A percentile compares a stretch with the other conserved stretches of the same genome.
phyloP scores from a whole-genome alignment of 2,888 invertebrate species.

The Synergus japonicus region DNA sequence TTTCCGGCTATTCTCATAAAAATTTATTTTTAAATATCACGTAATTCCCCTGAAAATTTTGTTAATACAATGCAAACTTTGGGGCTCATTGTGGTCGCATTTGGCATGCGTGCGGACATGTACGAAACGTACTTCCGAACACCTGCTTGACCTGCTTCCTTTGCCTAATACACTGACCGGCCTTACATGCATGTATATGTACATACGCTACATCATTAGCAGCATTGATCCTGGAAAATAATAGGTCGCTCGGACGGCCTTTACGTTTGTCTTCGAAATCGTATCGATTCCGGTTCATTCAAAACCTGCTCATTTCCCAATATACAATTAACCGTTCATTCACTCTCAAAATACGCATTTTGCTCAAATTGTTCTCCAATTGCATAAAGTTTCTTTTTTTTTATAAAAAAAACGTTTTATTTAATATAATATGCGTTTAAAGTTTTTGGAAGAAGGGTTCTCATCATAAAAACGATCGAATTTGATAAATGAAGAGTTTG shows the following conservation, averaged over 20 bases:
- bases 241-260: conserved; percentile 37
- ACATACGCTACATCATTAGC: conserved; percentile 43
- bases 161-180: conserved; percentile 17
- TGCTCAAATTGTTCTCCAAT: not conserved
- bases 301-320: conserved; percentile 1
- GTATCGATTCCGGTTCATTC: conserved; percentile 28
- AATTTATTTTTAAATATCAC: not conserved
- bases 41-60: not conserved
- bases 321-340: conserved; percentile 6
- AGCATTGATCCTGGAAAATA: conserved; percentile 48
- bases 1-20: not conserved
- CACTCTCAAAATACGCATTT: not conserved
- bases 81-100: conserved; percentile 22
- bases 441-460: too few relatives aligned
- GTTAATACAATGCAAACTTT: conserved; percentile 17
- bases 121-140: conserved; percentile 47
- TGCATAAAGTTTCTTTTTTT: too few relatives aligned
- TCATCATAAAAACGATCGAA: not conserved
- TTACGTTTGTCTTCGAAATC: conserved; percentile 16
- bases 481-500: not conserved
- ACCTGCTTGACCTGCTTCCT: conserved; percentile 59
- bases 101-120: conserved; percentile 46
- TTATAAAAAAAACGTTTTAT: too few relatives aligned
- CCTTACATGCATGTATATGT: not conserved
- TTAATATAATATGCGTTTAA: too few relatives aligned